Evolutionary conservation across 2,888 invertebrate genomes (phyloP).

Genomic region (Archaeoteleia sp.): DNA sequence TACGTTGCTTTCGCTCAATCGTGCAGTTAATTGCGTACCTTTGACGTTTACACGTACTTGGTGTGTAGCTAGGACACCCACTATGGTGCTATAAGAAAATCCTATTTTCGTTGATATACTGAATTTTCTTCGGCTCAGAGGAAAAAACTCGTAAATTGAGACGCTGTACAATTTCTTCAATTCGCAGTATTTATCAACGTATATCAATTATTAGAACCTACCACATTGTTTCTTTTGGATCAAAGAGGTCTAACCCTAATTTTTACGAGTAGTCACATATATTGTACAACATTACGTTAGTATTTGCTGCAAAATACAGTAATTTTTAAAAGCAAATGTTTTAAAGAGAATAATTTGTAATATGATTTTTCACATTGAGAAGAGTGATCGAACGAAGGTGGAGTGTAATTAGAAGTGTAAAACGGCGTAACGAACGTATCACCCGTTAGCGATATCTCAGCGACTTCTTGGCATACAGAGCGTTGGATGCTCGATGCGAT

Average conservation of each 20-base stretch:
- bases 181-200: too few species aligned
- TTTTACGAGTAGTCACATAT: too few species aligned
- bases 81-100: conserved; percentile 20
- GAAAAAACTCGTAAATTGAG: too few species aligned
- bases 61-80: conserved; percentile 30
- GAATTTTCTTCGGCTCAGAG: conserved; percentile 25
- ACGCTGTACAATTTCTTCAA: too few species aligned
- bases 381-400: conserved; percentile 2
- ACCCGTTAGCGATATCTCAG: conserved; percentile 55
- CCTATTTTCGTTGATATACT: conserved; percentile 16
- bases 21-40: conserved; percentile 60
- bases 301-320: too few species aligned
- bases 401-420: conserved; percentile 29
- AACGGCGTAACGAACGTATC: conserved; percentile 47
- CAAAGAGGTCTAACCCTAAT: too few species aligned
- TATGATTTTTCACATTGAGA: not conserved
- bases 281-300: too few species aligned
- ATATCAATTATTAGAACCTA: too few species aligned
- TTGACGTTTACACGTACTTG: conserved; percentile 59
- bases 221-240: too few species aligned
- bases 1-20: conserved; percentile 44
- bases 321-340: not conserved
- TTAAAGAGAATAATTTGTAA: too few species aligned
- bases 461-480: conserved; percentile 54
- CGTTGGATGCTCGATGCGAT: conserved; percentile 61